These are phyloP conservation scores for Eurosta solidaginis DNA, from an alignment of 1,140 invertebrate species.

Conservation along the genomic window DNA sequence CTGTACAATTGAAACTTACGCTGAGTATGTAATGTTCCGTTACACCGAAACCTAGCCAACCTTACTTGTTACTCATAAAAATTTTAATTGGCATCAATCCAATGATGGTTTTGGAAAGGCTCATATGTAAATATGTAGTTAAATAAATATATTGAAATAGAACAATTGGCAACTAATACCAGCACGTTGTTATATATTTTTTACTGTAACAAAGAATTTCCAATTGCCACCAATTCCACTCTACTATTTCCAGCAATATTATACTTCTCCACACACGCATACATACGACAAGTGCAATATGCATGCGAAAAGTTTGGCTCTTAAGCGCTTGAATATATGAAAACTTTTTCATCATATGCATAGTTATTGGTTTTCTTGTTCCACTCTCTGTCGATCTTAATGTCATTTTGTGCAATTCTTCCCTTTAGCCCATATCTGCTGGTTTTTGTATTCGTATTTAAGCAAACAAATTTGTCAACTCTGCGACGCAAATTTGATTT, in stretches of 20 bases:
- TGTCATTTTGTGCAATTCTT: not conserved
- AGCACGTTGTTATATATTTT: not conserved
- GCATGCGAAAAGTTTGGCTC: no score
- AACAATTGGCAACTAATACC: no score
- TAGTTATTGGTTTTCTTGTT: not conserved
- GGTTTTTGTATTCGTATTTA: not conserved
- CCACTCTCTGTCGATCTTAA: not conserved
- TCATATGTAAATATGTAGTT: no score
- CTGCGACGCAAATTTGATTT: slow-evolving; percentile 6
- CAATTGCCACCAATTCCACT: not conserved
- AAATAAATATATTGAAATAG: no score
- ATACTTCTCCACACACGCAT: not conserved
- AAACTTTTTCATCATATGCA: not conserved
- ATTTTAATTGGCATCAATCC: no score
- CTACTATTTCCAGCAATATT: not conserved
- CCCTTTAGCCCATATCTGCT: not conserved
- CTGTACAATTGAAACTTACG: no score
- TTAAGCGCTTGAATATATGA: not conserved
- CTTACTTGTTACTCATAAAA: no score
- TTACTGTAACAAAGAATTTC: not conserved
- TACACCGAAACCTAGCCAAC: no score
- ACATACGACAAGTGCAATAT: not conserved
- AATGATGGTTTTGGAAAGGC: no score
- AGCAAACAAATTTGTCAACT: slow-evolving; percentile 18
- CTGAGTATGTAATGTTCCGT: no score